phyloP scores from a whole-genome alignment of 2,888 invertebrate genomes.

The Saturnia japonica region DNA sequence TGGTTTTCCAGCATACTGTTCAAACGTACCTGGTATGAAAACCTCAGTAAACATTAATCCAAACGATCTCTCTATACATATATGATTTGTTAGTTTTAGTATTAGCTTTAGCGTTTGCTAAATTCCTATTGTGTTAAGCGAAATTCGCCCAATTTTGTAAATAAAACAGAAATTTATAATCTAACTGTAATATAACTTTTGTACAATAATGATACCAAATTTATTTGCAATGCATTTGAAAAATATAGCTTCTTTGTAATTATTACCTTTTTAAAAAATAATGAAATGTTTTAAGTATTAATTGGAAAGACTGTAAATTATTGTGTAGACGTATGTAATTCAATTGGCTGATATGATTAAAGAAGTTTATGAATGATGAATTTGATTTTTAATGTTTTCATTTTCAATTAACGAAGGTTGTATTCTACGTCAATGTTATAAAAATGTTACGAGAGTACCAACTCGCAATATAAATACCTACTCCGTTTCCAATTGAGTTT shows the following conservation, averaged over 20 bases:
- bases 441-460: conserved; percentile 46
- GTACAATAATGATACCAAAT: conserved; percentile 81
- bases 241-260: conserved; percentile 75
- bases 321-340: conserved; percentile 76
- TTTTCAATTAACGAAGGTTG: conserved; percentile 28
- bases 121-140: conserved; percentile 64
- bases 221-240: conserved; percentile 66
- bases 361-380: conserved; percentile 71
- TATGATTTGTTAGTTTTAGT: conserved; percentile 60
- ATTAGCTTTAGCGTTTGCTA: conserved; percentile 55
- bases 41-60: conserved; percentile 47
- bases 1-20: conserved; percentile 76
- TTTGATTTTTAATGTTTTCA: conserved; percentile 37
- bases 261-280: conserved; percentile 69
- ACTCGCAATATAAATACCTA: conserved; percentile 55
- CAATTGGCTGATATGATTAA: conserved; percentile 78
- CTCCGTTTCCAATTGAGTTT: conserved; percentile 69
- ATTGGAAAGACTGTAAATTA: conserved; percentile 81
- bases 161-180: conserved; percentile 64
- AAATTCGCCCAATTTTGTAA: conserved; percentile 68
- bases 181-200: conserved; percentile 69
- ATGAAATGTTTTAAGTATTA: conserved; percentile 74
- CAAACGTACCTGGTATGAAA: conserved; percentile 76
- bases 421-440: conserved; percentile 41
- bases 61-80: conserved; percentile 66